Base-by-base conservation (phyloP, 1,140 invertebrate genomes). In the Diuraphis noxia region DNA sequence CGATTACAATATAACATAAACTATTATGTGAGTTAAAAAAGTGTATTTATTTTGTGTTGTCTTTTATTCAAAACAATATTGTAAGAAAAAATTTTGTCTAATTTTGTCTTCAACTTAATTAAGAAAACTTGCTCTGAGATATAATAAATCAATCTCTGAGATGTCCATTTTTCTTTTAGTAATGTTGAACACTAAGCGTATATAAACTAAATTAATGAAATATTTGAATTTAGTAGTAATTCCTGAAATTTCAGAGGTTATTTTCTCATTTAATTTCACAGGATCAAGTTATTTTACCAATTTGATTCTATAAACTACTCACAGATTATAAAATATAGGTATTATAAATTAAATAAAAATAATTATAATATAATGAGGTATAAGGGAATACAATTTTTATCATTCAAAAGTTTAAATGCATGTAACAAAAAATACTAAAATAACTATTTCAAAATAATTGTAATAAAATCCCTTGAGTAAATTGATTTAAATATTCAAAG, bases 331-430 rank as follows among this genome's bases (percentile, higher is more conserved):
- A n/a, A n/a, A 72, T 72, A 72, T 5, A 72, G 13, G 56, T n/a
- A n/a, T 63, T 63, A 63, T 63, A n/a, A 72, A 34, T n/a, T 72
- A n/a, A 72, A 72, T 72, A 72, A 72, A n/a, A n/a, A n/a, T n/a
- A n/a, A n/a, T n/a, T n/a, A n/a, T n/a, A n/a, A n/a, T n/a, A n/a
- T n/a, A n/a, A n/a, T n/a, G n/a, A 72, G n/a, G 13, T 13, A 72
- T 72, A n/a, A n/a, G 5, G 0, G 34, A 72, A 72, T n/a, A 72
- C n/a, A 19, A 17, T 30, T 25, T 9, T 17, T 72, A 17, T n/a
- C 17, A 30, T n/a, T 17, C 17, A 72, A 8, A n/a, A 17, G 4
- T 6, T n/a, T 72, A 72, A n/a, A 72, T n/a, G 1, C 17, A 34
- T 49, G 17, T 63, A 72, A 72, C n/a, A 5, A 63, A 17, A 72